Percentiles rank a stretch among this genome's conserved stretches.
Evolutionary conservation across 2,113 vertebrate species (phyloP).

Genomic region (Sciurus niger): DNA sequence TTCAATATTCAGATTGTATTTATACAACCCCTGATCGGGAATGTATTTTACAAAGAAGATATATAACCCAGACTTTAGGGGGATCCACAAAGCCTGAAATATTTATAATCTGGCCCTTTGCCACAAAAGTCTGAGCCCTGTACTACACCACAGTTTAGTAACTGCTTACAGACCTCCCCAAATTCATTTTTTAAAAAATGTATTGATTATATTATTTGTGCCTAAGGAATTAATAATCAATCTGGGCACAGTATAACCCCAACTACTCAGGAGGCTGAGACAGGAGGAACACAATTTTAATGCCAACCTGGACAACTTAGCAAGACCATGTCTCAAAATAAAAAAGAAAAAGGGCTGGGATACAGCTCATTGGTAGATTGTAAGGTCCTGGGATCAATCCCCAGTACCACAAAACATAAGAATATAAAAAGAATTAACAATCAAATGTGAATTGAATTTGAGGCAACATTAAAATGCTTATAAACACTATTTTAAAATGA

Average conservation of each 20-base stretch:
- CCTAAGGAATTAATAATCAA: background rate
- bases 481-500: background rate
- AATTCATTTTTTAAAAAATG: background rate
- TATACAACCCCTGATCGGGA: background rate
- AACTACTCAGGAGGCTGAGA: background rate
- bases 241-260: background rate
- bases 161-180: background rate
- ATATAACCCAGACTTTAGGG: background rate
- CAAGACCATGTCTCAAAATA: background rate
- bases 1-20: background rate
- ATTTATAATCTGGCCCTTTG: background rate
- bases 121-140: background rate
- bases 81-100: background rate
- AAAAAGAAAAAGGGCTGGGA: background rate
- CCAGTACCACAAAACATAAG: too few relatives aligned
- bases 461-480: constrained; percentile 16
- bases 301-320: background rate
- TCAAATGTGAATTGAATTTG: background rate
- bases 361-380: too few relatives aligned
- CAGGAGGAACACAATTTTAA: background rate
- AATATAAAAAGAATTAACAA: background rate
- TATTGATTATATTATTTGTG: background rate
- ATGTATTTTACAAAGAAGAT: background rate
- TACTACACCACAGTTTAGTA: background rate
- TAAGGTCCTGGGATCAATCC: too few relatives aligned